phyloP scores from a whole-genome alignment of 2,797 vertebrate genomes.

The Amniataba percoides region DNA sequence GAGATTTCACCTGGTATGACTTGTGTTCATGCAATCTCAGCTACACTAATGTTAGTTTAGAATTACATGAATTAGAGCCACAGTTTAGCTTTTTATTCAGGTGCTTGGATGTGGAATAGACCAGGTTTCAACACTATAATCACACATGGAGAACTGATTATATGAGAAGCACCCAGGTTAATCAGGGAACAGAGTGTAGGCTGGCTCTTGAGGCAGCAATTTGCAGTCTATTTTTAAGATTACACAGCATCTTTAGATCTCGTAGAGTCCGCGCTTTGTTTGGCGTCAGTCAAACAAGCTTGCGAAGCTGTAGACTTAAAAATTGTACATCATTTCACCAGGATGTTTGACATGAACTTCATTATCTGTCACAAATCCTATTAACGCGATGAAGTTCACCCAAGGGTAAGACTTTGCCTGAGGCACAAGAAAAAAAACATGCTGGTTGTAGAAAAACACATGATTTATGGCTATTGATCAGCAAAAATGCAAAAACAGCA shows the following conservation, averaged over 20 bases:
- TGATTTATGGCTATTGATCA: not conserved
- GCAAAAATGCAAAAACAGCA: not conserved
- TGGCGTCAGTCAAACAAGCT: not conserved
- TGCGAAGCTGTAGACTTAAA: constrained; percentile 6
- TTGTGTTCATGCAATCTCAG: not conserved
- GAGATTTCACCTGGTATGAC: not conserved
- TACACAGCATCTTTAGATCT: not conserved
- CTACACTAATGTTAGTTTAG: not conserved
- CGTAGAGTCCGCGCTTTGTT: not conserved
- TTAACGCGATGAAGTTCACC: constrained; percentile 3
- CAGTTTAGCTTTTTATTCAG: not conserved
- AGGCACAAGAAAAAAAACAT: constrained; percentile 1
- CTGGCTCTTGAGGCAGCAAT: not conserved
- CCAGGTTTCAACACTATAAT: not conserved
- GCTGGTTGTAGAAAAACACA: not conserved
- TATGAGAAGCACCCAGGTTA: not conserved
- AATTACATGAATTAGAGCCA: not conserved
- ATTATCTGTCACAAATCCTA: constrained; percentile 27
- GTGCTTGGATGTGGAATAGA: not conserved
- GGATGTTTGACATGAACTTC: constrained; percentile 3
- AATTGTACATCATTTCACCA: not conserved
- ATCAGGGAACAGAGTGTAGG: not conserved
- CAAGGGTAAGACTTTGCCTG: not conserved
- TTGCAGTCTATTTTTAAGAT: not conserved
- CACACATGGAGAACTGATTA: not conserved